Base-by-base conservation (phyloP, 2,888 invertebrate genomes). In the Drosophila fungiperda region DNA sequence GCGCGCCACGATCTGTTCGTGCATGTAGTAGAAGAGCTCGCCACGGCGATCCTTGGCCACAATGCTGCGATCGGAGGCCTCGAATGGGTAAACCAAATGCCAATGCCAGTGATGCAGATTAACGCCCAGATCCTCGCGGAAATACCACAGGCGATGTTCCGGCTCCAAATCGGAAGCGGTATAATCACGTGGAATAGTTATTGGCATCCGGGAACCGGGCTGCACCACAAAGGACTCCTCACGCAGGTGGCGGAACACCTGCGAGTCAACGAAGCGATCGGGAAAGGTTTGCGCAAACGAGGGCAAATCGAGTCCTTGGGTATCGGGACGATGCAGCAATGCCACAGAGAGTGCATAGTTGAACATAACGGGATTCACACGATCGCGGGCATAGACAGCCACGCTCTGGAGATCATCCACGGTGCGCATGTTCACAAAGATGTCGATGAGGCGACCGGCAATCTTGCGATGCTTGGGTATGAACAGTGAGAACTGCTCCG, bases 11-110 rank as follows among this genome's bases (percentile, higher is more conserved):
- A 93, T 68, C 86, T 91, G 96, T 88, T 96, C 94, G 83, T 97
- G 96, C 96, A 96, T 96, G 89, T 96, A 96, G 88, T 96, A 97
- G 93, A 97, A 96, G 23, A 97, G 94, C 90, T 97, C 97, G 1
- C 97, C 97, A 5, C 96, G 94, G 9, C 97, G 94, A 93, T 97
- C 96, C 92, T 96, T 96, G 68, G 72, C 77, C 1, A 93, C 93
- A 75, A 96, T 95, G 69, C 91, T 83, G n/a, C 93, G 92, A 78
- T 94, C 93, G 0, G 94, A 93, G 0, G 95, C 95, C 79, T 96
- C 95, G 92, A 96, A 96, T 0, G 97, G 97, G 92, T 97, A 97
- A 3, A 97, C 94, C 77, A 94, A 90, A 90, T 94, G 94, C 94
- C 94, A 94, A 83, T 94, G 94, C 94, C 94, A 94, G 71, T 94